Conservation (phyloP, 1,140 invertebrate species). For the Pseudobourletiella spinata region DNA sequence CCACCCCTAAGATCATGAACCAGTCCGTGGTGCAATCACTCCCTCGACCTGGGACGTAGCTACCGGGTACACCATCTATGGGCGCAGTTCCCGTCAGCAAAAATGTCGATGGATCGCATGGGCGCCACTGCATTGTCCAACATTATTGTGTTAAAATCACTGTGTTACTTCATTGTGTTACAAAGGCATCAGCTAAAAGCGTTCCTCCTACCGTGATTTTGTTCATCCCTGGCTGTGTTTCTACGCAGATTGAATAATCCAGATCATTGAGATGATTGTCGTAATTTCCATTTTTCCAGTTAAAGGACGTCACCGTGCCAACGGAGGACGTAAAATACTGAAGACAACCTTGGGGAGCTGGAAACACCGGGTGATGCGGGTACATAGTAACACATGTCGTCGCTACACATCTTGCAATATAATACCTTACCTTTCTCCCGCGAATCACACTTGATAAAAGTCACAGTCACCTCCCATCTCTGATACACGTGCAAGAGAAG, state of each 20-base stretch:
- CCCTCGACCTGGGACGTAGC: neutral
- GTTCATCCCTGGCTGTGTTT: conserved; percentile 12
- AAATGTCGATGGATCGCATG: too few relatives aligned
- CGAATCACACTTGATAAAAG: conserved; percentile 24
- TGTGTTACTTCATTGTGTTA: too few relatives aligned
- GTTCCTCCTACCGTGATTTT: conserved; percentile 19
- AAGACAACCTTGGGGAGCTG: conserved; percentile 27
- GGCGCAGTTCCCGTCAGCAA: conserved; percentile 12
- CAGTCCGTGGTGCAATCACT: conserved; percentile 8
- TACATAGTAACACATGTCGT: conserved; percentile 2
- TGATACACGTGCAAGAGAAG: conserved; percentile 3
- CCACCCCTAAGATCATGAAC: conserved; percentile 17
- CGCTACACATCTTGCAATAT: neutral
- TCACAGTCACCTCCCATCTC: conserved; percentile 22
- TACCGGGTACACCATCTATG: neutral
- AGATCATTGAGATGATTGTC: conserved; percentile 21
- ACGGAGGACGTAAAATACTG: conserved; percentile 19
- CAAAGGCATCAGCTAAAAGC: too few relatives aligned
- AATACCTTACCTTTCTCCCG: conserved; percentile 14
- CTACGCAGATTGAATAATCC: conserved; percentile 22
- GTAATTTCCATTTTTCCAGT: conserved; percentile 5
- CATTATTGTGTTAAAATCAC: too few relatives aligned
- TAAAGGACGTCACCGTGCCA: conserved; percentile 23
- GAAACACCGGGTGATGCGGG: neutral
- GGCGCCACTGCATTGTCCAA: too few relatives aligned